phyloP scores from a whole-genome alignment of 2,797 vertebrate genomes.

The Loriculus beryllinus region DNA sequence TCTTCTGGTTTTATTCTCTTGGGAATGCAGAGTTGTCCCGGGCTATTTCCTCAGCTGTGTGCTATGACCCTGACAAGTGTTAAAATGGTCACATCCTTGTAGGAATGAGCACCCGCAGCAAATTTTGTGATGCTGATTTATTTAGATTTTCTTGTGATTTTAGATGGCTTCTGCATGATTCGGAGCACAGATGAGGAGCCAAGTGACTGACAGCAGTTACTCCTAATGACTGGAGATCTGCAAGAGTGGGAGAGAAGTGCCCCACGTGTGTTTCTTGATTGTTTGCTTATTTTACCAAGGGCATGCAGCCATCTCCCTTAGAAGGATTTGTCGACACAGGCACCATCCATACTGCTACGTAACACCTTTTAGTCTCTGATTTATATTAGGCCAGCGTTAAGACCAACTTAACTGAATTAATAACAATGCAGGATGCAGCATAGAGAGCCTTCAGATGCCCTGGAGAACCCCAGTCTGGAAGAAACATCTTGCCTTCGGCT shows the following conservation, averaged over 20 bases:
- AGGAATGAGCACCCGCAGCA: not conserved
- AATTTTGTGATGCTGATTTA: conserved; percentile 33
- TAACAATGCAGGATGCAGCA: not conserved
- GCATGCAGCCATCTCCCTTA: not conserved
- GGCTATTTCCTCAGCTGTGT: not conserved
- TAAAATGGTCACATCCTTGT: not conserved
- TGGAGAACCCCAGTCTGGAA: not conserved
- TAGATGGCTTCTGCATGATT: not conserved
- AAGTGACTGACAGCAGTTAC: not conserved
- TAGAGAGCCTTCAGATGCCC: not conserved
- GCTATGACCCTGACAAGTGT: conserved; percentile 4
- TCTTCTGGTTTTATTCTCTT: conserved; percentile 22
- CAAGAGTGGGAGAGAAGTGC: not conserved
- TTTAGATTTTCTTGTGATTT: conserved; percentile 29
- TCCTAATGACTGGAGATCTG: not conserved
- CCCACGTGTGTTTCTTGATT: not conserved
- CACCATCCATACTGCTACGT: not conserved
- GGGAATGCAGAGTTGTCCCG: not conserved
- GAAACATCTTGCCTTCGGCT: not conserved
- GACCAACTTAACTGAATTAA: not conserved
- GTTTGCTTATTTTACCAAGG: not conserved
- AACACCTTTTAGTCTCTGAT: not conserved
- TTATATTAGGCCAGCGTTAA: not conserved
- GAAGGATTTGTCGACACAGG: not conserved
- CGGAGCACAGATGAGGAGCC: not conserved